A percentile compares a stretch with the other conserved stretches of the same genome.
These are phyloP conservation scores for Tipula lateralis DNA, from an alignment of 2,888 invertebrate genomes.

Conservation along the genomic window DNA sequence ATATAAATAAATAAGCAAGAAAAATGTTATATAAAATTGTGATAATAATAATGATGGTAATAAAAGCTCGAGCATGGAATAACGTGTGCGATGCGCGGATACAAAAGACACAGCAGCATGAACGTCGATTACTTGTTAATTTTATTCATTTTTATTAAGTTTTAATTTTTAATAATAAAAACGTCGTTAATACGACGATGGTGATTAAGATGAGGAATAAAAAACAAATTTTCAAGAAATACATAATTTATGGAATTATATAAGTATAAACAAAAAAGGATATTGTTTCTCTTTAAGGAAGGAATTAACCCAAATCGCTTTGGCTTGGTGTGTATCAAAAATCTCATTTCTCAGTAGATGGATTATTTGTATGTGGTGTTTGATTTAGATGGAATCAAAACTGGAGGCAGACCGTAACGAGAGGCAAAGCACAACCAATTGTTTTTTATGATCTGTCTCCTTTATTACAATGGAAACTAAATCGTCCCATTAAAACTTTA, in stretches of 20 bases:
- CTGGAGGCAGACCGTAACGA: too few relatives aligned
- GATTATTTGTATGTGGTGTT: neutral
- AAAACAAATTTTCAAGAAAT: neutral
- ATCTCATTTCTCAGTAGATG: neutral
- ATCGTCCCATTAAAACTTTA: too few relatives aligned
- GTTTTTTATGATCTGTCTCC: too few relatives aligned
- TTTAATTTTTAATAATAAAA: neutral
- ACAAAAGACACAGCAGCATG: neutral
- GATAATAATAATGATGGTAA: neutral
- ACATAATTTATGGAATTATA: neutral
- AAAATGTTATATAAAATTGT: neutral
- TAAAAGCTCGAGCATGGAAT: neutral
- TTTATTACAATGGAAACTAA: too few relatives aligned
- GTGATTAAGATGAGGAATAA: neutral
- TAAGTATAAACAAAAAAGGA: neutral
- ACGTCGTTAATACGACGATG: neutral
- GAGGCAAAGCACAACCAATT: too few relatives aligned
- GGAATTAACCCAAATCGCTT: neutral
- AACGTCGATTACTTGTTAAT: neutral
- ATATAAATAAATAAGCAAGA: neutral
- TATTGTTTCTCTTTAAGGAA: neutral
- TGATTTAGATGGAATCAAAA: too few relatives aligned
- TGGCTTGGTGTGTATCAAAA: neutral
- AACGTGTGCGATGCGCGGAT: neutral
- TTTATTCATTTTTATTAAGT: neutral